Base-by-base conservation (phyloP, 2,113 vertebrate species). In the Ailurus styani region DNA sequence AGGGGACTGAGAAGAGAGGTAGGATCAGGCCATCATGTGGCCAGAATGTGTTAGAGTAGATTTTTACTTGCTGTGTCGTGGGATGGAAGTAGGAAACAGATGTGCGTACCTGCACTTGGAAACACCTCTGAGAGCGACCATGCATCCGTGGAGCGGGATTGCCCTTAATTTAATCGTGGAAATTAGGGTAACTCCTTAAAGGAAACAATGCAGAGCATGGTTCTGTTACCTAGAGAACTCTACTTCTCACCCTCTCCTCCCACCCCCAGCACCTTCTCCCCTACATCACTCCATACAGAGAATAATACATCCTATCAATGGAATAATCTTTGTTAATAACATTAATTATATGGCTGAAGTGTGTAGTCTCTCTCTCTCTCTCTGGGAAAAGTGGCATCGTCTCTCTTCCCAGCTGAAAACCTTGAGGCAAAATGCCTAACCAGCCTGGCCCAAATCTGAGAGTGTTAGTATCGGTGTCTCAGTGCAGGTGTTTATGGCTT, bases 401-500 rank as follows among this genome's bases (percentile, higher is more conserved):
- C n/a, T 78, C 15, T 64, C 23, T 92, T 72, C 60, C 47, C 42
- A 66, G 81, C 75, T 90, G 62, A 91, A 70, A 90, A 72, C 55
- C 47, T 64, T 62, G 37, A 31, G 66, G 47, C 52, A 95, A 77
- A 62, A 13, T 47, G 45, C 37, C 55, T 55, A 87, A 23, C 45
- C 40, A 23, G 40, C 37, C 18, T 60, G 47, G 77, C 93, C 84
- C 70, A n/a, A 29, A 93, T 66, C 77, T 42, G 52, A 87, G 52
- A n/a, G 12, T 77, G 54, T 87, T 83, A 60, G n/a, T 12, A 0
- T 27, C 2, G 31, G 73, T 37, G 25, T 88, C 89, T 77, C 66
- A n/a, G 47, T 15, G 37, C 91, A 95, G 89, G 85, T 88, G 64
- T 92, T 34, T 42, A 70, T 34, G 70, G 64, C 54, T 96, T 40